Percentiles rank a stretch among this genome's conserved stretches.
Conservation (phyloP, 1,140 invertebrate species). For the Nebria ingens region DNA sequence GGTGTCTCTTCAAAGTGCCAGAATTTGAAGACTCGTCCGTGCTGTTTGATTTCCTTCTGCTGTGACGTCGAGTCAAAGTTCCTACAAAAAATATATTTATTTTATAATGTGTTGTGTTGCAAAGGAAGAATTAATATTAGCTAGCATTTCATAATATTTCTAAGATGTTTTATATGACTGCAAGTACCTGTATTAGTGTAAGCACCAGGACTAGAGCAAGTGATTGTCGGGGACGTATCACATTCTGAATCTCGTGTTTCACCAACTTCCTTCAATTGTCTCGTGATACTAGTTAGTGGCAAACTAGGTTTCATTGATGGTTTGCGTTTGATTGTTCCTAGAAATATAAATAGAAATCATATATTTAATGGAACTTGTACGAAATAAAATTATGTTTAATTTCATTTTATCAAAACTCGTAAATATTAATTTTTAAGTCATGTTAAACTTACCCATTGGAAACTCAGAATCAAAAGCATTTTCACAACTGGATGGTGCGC, state of each 20-base stretch:
- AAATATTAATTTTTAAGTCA: not conserved
- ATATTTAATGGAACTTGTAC: too few relatives aligned
- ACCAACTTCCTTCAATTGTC: slow-evolving; percentile 75
- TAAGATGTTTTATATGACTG: not conserved
- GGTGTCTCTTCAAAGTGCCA: slow-evolving; percentile 44
- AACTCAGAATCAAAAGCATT: slow-evolving; percentile 70
- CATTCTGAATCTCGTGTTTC: slow-evolving; percentile 42
- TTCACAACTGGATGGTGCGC: slow-evolving; percentile 56
- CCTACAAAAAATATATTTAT: slow-evolving; percentile 22
- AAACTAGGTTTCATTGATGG: slow-evolving; percentile 81
- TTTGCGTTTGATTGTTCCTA: slow-evolving; percentile 76
- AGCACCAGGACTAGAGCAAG: slow-evolving; percentile 23
- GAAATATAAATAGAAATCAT: slow-evolving; percentile 6
- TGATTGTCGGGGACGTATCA: slow-evolving; percentile 21
- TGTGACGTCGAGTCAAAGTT: slow-evolving; percentile 42
- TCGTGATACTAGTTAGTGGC: slow-evolving; percentile 80
- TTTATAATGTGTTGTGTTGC: too few relatives aligned
- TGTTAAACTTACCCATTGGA: slow-evolving; percentile 44
- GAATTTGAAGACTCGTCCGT: slow-evolving; percentile 41
- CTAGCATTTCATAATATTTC: too few relatives aligned
- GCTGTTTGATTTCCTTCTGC: slow-evolving; percentile 39
- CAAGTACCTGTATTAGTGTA: slow-evolving; percentile 27
- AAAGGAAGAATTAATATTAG: too few relatives aligned
- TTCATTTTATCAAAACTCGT: too few relatives aligned
- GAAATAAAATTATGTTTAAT: too few relatives aligned